Percentiles rank a stretch among this genome's conserved stretches.
Evolutionary conservation across 2,888 invertebrate genomes (phyloP).

Genomic region (Arrhopalites spinosus): DNA sequence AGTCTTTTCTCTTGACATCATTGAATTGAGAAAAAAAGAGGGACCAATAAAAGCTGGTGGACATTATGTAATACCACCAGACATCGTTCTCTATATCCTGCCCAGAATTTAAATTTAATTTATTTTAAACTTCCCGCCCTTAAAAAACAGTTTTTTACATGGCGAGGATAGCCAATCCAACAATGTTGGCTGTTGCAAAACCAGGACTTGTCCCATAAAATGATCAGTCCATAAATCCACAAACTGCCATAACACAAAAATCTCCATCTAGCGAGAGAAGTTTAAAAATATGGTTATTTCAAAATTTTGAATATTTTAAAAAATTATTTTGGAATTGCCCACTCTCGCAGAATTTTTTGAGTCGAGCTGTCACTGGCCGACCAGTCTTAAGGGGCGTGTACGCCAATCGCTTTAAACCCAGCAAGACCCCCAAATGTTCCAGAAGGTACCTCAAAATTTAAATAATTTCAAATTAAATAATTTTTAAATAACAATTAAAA

Average conservation of each 20-base stretch:
- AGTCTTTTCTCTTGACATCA: slow-evolving; percentile 90
- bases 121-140: too few relatives aligned
- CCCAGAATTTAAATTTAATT: too few relatives aligned
- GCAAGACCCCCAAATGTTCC: slow-evolving; percentile 9
- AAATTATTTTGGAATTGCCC: slow-evolving; percentile 60
- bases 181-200: slow-evolving; percentile 78
- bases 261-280: too few relatives aligned
- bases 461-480: neutral
- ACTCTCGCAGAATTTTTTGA: slow-evolving; percentile 90
- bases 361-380: slow-evolving; percentile 79
- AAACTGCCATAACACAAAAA: slow-evolving; percentile 79
- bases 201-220: slow-evolving; percentile 90
- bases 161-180: too few relatives aligned
- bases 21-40: slow-evolving; percentile 90
- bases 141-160: too few relatives aligned
- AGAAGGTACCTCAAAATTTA: slow-evolving; percentile 17
- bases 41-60: slow-evolving; percentile 93
- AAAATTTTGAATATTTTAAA: neutral
- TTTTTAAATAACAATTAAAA: neutral
- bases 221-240: slow-evolving; percentile 77
- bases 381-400: too few relatives aligned
- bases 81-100: slow-evolving; percentile 73
- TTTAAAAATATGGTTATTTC: neutral
- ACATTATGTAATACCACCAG: slow-evolving; percentile 97
- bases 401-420: slow-evolving; percentile 28